Conservation (phyloP, 2,888 invertebrate species). For the Zaprionus obscuricornis region DNA sequence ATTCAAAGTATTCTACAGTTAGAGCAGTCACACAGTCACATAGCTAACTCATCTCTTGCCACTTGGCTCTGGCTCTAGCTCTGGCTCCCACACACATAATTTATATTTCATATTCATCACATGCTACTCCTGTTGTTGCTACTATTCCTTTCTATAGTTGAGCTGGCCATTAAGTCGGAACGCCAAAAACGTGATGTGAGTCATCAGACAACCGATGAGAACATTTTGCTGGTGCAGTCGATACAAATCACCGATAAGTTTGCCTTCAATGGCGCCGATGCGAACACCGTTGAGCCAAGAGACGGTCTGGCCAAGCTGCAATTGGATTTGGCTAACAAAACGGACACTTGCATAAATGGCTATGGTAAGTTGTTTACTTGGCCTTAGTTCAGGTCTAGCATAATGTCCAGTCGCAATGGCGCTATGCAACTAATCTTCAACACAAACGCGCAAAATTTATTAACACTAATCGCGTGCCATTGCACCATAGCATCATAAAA, state of each 20-base stretch:
- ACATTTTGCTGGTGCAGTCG: slow-evolving; percentile 94
- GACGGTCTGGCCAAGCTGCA: slow-evolving; percentile 89
- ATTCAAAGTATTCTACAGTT: too few relatives aligned
- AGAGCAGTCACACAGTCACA: slow-evolving; percentile 37
- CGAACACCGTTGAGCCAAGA: slow-evolving; percentile 58
- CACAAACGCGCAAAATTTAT: slow-evolving; percentile 61
- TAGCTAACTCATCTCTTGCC: slow-evolving; percentile 55
- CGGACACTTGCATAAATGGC: slow-evolving; percentile 83
- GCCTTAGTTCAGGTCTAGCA: slow-evolving; percentile 14
- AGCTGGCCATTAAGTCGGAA: slow-evolving; percentile 71
- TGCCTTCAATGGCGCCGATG: slow-evolving; percentile 88
- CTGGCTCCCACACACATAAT: slow-evolving; percentile 24
- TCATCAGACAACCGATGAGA: slow-evolving; percentile 86
- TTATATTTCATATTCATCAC: slow-evolving; percentile 42
- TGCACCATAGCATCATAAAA: too few relatives aligned
- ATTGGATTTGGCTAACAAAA: slow-evolving; percentile 85
- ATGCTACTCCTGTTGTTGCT: slow-evolving; percentile 54
- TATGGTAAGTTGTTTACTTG: slow-evolving; percentile 79
- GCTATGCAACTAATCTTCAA: slow-evolving; percentile 9
- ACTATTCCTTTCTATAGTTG: slow-evolving; percentile 56
- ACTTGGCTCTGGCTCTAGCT: slow-evolving; percentile 28
- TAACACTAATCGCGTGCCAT: slow-evolving; percentile 67
- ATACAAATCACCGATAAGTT: slow-evolving; percentile 97
- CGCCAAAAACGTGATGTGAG: slow-evolving; percentile 82
- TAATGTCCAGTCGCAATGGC: slow-evolving; percentile 31